These are phyloP conservation scores for Diabrotica undecimpunctata DNA, from an alignment of 1,140 invertebrate genomes.

Conservation along the genomic window DNA sequence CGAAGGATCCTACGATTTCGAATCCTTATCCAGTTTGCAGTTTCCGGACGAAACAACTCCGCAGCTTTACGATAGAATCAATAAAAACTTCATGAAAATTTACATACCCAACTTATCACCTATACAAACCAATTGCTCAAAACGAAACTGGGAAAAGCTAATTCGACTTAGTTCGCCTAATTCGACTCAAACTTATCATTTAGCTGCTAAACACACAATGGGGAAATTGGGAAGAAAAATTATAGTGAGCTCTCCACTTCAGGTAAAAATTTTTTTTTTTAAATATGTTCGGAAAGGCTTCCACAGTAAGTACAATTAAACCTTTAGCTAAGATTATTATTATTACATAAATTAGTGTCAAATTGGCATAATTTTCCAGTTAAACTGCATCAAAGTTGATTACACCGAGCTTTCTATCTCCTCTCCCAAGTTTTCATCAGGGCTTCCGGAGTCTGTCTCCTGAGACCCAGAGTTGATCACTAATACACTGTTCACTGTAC, in stretches of 20 bases:
- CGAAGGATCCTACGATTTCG: conserved; percentile 40
- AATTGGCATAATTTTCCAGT: too few relatives aligned
- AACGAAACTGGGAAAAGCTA: conserved; percentile 65
- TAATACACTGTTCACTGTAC: too few relatives aligned
- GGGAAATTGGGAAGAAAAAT: conserved; percentile 39
- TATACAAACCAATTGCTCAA: conserved; percentile 67
- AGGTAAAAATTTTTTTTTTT: conserved; percentile 54
- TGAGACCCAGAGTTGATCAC: too few relatives aligned
- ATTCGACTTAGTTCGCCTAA: conserved; percentile 52
- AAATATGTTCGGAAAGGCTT: neutral
- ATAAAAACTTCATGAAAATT: conserved; percentile 60
- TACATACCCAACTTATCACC: conserved; percentile 64
- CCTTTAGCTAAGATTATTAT: neutral
- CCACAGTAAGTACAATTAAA: neutral
- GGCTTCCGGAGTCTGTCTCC: too few relatives aligned
- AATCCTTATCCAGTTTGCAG: conserved; percentile 42
- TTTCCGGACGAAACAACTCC: conserved; percentile 54
- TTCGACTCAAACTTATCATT: conserved; percentile 32
- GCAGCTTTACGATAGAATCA: conserved; percentile 55
- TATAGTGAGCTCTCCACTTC: conserved; percentile 67
- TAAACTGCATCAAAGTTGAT: too few relatives aligned
- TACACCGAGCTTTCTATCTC: too few relatives aligned
- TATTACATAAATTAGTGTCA: too few relatives aligned
- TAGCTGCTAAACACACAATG: conserved; percentile 40
- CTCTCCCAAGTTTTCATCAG: too few relatives aligned